Percentiles rank a stretch among this genome's conserved stretches.
Evolutionary conservation across 2,888 invertebrate genomes (phyloP).

Genomic region (Deilephila elpenor): DNA sequence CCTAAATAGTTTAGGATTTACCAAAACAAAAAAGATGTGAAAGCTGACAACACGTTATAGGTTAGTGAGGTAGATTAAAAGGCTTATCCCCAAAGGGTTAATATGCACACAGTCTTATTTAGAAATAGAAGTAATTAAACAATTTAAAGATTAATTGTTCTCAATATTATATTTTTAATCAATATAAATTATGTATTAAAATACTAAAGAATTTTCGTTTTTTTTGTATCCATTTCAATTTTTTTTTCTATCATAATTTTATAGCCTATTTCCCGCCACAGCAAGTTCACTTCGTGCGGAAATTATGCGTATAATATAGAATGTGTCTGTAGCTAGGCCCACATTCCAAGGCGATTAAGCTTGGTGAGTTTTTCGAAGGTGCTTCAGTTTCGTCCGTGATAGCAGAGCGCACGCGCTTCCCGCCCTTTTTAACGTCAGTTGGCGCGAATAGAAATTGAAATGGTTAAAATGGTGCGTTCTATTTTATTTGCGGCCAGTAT

Average conservation of each 20-base stretch:
- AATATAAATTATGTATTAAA: no score
- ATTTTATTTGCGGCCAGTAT: constrained; percentile 29
- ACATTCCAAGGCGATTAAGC: constrained; percentile 57
- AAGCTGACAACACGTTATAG: no score
- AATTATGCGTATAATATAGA: constrained; percentile 19
- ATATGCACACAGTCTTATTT: no score
- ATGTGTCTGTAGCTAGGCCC: constrained; percentile 36
- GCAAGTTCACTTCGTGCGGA: constrained; percentile 33
- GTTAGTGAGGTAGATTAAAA: no score
- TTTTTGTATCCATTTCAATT: no score
- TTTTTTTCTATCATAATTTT: not conserved
- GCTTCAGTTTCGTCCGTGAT: constrained; percentile 61
- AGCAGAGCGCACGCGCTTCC: constrained; percentile 62
- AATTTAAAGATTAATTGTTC: no score
- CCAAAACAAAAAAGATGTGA: no score
- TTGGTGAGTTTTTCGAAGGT: constrained; percentile 58
- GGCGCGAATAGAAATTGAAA: constrained; percentile 44
- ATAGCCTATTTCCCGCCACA: constrained; percentile 30
- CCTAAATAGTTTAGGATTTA: no score
- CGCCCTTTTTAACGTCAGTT: constrained; percentile 46
- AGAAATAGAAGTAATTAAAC: no score
- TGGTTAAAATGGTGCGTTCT: constrained; percentile 68
- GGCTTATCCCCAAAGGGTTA: no score
- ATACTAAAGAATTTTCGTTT: no score
- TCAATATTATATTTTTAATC: no score